These are phyloP conservation scores for Calyptomena viridis DNA, from an alignment of 2,113 vertebrate species.

Conservation along the genomic window DNA sequence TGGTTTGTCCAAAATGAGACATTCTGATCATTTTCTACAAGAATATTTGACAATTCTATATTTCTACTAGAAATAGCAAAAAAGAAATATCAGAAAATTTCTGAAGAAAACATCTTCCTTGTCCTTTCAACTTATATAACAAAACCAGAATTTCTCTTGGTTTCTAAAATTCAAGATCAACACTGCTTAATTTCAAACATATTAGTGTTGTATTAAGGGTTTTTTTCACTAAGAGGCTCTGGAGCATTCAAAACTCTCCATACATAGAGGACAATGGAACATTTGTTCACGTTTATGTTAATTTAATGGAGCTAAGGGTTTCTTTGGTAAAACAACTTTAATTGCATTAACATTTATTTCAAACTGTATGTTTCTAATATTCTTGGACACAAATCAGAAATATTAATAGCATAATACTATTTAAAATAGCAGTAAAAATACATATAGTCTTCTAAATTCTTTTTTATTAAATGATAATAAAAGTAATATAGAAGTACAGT, in stretches of 20 bases:
- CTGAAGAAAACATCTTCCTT: neutral
- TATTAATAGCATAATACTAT: conserved; percentile 4
- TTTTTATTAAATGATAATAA: conserved; percentile 30
- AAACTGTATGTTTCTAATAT: neutral
- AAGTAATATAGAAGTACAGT: neutral
- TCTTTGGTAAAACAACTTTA: neutral
- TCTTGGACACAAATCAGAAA: neutral
- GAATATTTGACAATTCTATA: neutral
- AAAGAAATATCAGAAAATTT: neutral
- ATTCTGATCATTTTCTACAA: neutral
- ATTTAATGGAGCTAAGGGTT: neutral
- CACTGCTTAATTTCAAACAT: neutral
- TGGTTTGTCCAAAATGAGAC: neutral
- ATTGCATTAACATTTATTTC: neutral
- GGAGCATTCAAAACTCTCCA: neutral
- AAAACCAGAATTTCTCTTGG: neutral
- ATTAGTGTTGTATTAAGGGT: neutral
- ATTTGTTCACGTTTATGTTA: neutral
- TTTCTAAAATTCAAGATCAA: neutral
- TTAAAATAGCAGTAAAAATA: conserved; percentile 4
- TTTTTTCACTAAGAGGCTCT: neutral
- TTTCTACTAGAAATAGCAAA: neutral
- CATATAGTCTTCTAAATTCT: neutral
- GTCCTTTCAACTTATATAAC: neutral
- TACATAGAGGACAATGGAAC: neutral